phyloP scores from a whole-genome alignment of 2,888 invertebrate species.

The Macrosiphum euphorbiae region DNA sequence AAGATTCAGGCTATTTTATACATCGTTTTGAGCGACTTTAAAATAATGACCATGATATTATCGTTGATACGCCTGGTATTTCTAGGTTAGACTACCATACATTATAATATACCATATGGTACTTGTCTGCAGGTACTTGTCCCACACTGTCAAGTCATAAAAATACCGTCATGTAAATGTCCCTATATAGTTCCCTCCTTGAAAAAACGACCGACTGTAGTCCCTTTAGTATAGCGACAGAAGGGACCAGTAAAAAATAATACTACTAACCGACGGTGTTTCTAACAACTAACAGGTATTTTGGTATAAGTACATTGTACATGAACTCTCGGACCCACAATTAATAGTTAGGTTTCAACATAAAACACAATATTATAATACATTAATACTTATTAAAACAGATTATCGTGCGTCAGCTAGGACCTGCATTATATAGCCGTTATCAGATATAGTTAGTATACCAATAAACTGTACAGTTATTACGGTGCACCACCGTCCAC shows the following conservation, averaged over 20 bases:
- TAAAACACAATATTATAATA: no score
- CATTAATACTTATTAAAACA: no score
- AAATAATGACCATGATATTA: neutral
- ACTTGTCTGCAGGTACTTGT: neutral
- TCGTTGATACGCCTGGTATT: neutral
- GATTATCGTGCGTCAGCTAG: no score
- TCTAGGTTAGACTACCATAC: neutral
- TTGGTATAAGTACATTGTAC: no score
- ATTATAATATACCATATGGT: neutral
- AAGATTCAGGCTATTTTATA: neutral
- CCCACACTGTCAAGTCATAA: neutral
- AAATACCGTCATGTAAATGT: neutral
- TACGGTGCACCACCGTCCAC: no score
- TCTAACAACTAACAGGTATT: neutral
- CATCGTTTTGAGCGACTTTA: neutral
- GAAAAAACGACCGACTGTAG: neutral
- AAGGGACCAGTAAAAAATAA: neutral
- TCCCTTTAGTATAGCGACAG: neutral
- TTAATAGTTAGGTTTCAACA: no score
- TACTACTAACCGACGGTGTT: no score
- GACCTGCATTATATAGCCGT: no score
- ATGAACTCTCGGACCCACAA: no score
- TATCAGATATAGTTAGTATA: no score
- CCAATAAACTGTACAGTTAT: no score
- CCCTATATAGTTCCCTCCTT: neutral